Conservation (phyloP, 2,888 invertebrate genomes). For the Archaeoteleia sp. region DNA sequence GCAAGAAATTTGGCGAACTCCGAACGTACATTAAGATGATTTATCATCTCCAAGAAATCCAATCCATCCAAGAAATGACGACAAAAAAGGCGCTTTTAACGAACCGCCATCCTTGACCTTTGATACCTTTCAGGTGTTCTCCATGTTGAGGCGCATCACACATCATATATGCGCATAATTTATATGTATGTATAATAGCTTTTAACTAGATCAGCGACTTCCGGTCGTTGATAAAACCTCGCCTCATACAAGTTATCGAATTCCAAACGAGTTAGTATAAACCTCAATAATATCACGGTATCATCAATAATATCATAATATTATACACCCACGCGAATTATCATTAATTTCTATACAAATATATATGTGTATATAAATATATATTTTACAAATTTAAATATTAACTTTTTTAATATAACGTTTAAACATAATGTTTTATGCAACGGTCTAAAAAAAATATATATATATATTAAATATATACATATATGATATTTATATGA, state of each 20-base stretch:
- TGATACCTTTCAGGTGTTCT: constrained; percentile 53
- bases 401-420: too few species aligned
- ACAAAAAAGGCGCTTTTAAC: constrained; percentile 27
- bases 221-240: constrained; percentile 51
- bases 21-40: constrained; percentile 17
- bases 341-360: too few species aligned
- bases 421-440: too few species aligned
- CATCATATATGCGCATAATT: constrained; percentile 51
- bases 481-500: too few species aligned
- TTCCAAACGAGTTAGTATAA: constrained; percentile 52
- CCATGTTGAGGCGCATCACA: constrained; percentile 45
- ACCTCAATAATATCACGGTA: constrained; percentile 50
- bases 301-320: too few species aligned
- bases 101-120: constrained; percentile 50
- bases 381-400: too few species aligned
- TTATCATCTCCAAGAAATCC: constrained; percentile 26
- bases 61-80: too few species aligned
- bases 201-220: constrained; percentile 53
- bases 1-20: too few species aligned
- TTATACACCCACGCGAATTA: too few species aligned
- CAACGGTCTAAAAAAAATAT: too few species aligned
- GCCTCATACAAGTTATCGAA: constrained; percentile 46
- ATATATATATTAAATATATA: too few species aligned
- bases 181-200: constrained; percentile 51
- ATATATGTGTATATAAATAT: too few species aligned